Conservation (phyloP, 2,797 vertebrate genomes). For the Enteromius argenteus region DNA sequence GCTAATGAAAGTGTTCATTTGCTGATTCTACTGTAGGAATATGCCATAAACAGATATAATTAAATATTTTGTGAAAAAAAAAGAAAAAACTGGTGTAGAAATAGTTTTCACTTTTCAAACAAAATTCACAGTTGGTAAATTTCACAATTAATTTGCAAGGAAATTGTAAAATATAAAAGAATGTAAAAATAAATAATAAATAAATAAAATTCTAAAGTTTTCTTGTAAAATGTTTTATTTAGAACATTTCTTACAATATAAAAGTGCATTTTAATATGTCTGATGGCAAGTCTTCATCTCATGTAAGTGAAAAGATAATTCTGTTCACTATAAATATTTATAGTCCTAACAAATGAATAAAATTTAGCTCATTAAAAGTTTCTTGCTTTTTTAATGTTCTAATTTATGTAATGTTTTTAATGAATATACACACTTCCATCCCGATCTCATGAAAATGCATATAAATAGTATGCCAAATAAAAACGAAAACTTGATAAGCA, state of each 20-base stretch:
- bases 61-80: not conserved
- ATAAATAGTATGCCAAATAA: too few species aligned
- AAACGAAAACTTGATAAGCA: too few species aligned
- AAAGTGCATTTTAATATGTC: not conserved
- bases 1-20: not conserved
- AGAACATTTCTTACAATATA: not conserved
- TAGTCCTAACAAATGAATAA: not conserved
- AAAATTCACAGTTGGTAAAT: not conserved
- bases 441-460: too few species aligned
- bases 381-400: not conserved
- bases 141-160: not conserved
- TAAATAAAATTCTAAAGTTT: too few species aligned
- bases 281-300: not conserved
- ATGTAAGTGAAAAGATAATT: not conserved
- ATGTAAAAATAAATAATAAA: too few species aligned
- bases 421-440: not conserved
- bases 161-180: too few species aligned
- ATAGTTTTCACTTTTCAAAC: too few species aligned
- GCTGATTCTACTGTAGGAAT: not conserved
- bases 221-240: too few species aligned
- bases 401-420: too few species aligned
- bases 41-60: not conserved
- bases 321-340: not conserved
- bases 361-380: not conserved
- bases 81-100: too few species aligned